phyloP scores from a whole-genome alignment of 2,113 vertebrate species.

The Ptyas mucosa region DNA sequence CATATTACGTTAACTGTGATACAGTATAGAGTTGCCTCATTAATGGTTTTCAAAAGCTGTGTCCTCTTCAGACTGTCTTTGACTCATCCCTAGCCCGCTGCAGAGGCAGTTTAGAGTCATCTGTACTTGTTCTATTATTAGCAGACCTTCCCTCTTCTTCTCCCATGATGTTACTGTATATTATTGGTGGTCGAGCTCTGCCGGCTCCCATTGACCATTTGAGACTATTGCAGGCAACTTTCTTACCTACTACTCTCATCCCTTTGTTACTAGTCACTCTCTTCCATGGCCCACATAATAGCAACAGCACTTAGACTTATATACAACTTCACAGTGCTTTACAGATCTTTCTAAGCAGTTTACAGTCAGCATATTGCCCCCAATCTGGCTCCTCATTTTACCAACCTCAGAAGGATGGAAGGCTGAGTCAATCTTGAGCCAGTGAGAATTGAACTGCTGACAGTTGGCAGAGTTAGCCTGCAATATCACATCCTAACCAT shows the following conservation, averaged over 20 bases:
- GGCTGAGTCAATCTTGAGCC: background rate
- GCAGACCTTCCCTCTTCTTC: background rate
- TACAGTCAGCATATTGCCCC: background rate
- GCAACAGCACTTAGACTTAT: background rate
- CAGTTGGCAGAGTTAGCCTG: background rate
- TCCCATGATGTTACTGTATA: background rate
- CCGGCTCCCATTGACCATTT: background rate
- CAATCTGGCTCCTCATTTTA: background rate
- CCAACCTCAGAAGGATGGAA: background rate
- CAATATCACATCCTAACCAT: background rate
- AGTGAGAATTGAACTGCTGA: background rate
- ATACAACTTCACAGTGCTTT: background rate
- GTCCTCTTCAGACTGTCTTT: background rate
- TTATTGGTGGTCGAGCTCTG: background rate
- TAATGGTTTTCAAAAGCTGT: background rate
- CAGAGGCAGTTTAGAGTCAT: background rate
- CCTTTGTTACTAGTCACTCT: background rate
- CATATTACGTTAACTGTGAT: background rate
- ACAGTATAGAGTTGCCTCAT: background rate
- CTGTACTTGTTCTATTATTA: background rate
- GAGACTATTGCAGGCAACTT: background rate
- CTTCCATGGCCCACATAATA: background rate
- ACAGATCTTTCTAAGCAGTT: background rate
- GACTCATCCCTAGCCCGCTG: background rate
- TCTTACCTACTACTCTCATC: background rate